phyloP scores from a whole-genome alignment of 1,140 invertebrate species.

The Maniola jurtina region DNA sequence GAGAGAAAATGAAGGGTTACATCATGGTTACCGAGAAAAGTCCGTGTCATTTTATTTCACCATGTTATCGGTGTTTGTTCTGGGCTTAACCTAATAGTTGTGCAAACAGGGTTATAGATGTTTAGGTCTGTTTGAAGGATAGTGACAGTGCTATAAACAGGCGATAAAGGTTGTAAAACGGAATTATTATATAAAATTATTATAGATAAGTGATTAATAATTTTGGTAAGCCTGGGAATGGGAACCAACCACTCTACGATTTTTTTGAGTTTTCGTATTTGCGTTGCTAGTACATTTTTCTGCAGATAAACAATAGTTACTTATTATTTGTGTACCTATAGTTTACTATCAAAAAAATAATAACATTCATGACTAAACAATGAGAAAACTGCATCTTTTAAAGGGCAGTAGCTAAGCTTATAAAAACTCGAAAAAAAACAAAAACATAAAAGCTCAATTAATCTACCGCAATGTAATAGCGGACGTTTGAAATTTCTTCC shows the following conservation, averaged over 20 bases:
- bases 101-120: constrained; percentile 3
- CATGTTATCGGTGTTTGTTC: constrained; percentile 20
- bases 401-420: too few species aligned
- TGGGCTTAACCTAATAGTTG: constrained; percentile 13
- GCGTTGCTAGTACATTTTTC: too few species aligned
- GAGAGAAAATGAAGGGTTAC: constrained; percentile 37
- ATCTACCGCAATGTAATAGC: too few species aligned
- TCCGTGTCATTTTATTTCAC: constrained; percentile 27
- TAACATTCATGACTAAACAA: too few species aligned
- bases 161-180: constrained; percentile 2
- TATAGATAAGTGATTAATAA: background rate
- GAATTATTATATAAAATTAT: background rate
- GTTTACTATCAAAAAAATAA: too few species aligned
- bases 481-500: too few species aligned
- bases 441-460: too few species aligned
- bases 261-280: background rate
- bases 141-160: background rate
- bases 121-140: background rate
- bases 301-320: too few species aligned
- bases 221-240: constrained; percentile 1
- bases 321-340: too few species aligned
- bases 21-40: constrained; percentile 27
- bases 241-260: background rate
- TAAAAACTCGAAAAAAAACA: too few species aligned
- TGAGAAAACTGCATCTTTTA: too few species aligned